phyloP scores from a whole-genome alignment of 1,140 invertebrate species.

The Eriosoma lanigerum region DNA sequence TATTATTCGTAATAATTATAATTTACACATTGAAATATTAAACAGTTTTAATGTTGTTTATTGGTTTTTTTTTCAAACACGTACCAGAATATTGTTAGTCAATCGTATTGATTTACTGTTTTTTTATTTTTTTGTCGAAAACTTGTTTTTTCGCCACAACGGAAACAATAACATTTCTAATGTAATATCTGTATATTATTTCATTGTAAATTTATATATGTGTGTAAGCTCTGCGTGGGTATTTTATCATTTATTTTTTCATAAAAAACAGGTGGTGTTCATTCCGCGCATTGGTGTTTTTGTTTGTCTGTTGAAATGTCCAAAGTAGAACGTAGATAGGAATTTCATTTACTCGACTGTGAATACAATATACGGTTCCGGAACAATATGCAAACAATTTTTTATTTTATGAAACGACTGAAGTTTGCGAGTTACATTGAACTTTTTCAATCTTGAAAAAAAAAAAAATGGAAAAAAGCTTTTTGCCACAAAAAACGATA shows the following conservation, averaged over 20 bases:
- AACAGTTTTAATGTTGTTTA: no score
- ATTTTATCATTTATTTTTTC: neutral
- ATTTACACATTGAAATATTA: no score
- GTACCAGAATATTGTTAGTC: no score
- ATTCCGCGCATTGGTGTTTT: neutral
- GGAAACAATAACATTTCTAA: neutral
- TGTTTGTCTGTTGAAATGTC: conserved; percentile 4
- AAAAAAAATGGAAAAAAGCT: neutral
- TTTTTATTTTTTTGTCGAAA: no score
- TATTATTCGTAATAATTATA: no score
- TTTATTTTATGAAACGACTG: neutral
- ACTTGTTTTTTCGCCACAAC: neutral
- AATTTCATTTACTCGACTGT: conserved; percentile 27
- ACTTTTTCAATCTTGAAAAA: conserved; percentile 32
- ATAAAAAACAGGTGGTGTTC: conserved; percentile 15
- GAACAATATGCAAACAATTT: conserved; percentile 6
- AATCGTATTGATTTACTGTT: neutral
- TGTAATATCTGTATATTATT: neutral
- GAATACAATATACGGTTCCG: neutral
- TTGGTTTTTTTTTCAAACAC: no score
- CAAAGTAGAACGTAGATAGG: neutral
- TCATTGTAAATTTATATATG: no score
- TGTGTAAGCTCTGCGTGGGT: no score
- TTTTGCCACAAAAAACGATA: neutral
- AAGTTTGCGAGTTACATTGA: conserved; percentile 19